Evolutionary conservation across 2,113 vertebrate species (phyloP), one percentile per base, ranked within the genome.

Genomic region (Clupea harengus): DNA sequence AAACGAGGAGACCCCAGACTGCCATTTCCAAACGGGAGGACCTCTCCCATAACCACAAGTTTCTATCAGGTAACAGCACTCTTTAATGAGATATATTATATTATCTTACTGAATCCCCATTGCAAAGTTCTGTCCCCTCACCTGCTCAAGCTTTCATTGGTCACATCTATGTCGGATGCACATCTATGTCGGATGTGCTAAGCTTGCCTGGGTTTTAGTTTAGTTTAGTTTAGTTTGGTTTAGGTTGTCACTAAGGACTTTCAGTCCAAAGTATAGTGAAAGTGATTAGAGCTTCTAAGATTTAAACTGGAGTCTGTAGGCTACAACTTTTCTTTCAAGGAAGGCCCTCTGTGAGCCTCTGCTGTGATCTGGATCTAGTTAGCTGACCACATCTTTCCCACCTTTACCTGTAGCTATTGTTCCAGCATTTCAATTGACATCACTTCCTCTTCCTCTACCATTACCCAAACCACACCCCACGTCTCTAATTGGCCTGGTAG

Each of bases 1-100:
- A 72, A 45, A 57, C 25, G 45, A 85, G 84, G 84, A 80, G 47
- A 84, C 39, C 82, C 86, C 84, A 45, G 57, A 87, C 72, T n/a
- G 81, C 81, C 57, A 82, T 81, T 80, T 83, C 39, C 32, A 39
- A 86, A 82, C 84, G 90, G 89, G 90, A 89, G 86, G 82, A 84
- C 60, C 46, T 88, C 88, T 91, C 88, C 89, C 85, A 84, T 83
- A 83, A 80, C 84, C 47, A 87, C 45, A 83, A 83, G 85, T 89
- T 86, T 90, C 82, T 83, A 86, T 75, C 88, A 90, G 87, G 90
- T 91, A 89, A 15, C 46, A 18, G 32, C 9, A 13, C n/a, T 32
- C 25, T 28, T 28, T 72, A 25, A 60, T 64, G 18, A 25, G 1
- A 39, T 39, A 39, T 2, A 39, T 39, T 39, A 39, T 2, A 39